Conservation (phyloP, 2,113 vertebrate species). For the Australoheros scitulus region DNA sequence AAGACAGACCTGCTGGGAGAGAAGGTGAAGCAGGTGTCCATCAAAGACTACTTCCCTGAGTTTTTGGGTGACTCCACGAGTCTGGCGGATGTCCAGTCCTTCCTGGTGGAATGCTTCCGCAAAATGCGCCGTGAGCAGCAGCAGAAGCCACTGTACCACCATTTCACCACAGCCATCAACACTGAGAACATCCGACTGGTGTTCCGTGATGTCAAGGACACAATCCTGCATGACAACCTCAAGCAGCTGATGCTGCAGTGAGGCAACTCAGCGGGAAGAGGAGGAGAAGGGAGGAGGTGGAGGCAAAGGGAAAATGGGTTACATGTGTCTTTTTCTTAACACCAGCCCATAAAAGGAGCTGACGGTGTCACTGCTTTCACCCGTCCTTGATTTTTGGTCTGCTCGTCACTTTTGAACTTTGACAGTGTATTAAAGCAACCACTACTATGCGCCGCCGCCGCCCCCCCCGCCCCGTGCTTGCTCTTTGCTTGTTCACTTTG, state of each 20-base stretch:
- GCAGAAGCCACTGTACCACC: slow-evolving; percentile 96
- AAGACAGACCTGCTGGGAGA: slow-evolving; percentile 98
- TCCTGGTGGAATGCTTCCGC: slow-evolving; percentile 96
- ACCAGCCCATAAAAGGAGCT: neutral
- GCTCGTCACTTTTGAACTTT: slow-evolving; percentile 33
- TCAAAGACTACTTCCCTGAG: slow-evolving; percentile 96
- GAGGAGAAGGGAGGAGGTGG: neutral
- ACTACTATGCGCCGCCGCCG: slow-evolving; percentile 44
- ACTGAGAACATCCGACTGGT: slow-evolving; percentile 98
- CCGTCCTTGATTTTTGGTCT: slow-evolving; percentile 6
- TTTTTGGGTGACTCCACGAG: slow-evolving; percentile 85
- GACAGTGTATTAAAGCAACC: slow-evolving; percentile 61
- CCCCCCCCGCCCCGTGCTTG: slow-evolving; percentile 8
- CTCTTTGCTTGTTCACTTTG: slow-evolving; percentile 54
- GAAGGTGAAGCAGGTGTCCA: slow-evolving; percentile 91
- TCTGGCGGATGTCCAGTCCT: slow-evolving; percentile 90
- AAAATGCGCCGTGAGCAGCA: slow-evolving; percentile 92
- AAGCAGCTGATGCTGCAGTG: slow-evolving; percentile 98
- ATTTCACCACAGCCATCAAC: slow-evolving; percentile 99
- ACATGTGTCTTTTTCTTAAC: slow-evolving; percentile 22
- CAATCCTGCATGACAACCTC: slow-evolving; percentile 98
- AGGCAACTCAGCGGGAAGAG: slow-evolving; percentile 49
- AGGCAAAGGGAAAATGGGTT: neutral
- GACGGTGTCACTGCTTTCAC: neutral
- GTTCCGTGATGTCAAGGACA: slow-evolving; percentile 98